phyloP scores from a whole-genome alignment of 2,888 invertebrate genomes.

The Amiota mariae region DNA sequence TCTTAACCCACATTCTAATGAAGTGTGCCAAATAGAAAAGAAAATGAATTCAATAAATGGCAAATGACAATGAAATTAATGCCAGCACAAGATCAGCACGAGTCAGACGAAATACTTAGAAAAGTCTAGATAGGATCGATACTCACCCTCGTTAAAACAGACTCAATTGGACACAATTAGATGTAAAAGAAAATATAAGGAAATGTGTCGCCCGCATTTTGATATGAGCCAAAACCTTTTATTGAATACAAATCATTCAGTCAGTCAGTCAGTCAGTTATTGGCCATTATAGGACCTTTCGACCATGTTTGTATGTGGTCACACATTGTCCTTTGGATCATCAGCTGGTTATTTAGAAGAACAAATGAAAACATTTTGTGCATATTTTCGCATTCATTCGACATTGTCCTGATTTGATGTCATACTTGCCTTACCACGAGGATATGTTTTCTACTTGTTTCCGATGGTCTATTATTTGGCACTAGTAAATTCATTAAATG shows the following conservation, averaged over 20 bases:
- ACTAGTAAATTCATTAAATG: constrained; percentile 19
- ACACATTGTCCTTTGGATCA: constrained; percentile 2
- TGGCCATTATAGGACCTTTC: background rate
- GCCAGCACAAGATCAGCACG: constrained; percentile 18
- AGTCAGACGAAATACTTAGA: constrained; percentile 25
- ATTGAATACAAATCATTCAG: too few relatives aligned
- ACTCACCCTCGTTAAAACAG: too few relatives aligned
- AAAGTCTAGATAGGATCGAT: constrained; percentile 20
- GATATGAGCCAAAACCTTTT: background rate
- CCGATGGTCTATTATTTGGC: background rate
- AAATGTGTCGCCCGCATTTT: constrained; percentile 14
- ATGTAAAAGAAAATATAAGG: background rate
- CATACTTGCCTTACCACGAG: constrained; percentile 5
- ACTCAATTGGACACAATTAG: too few relatives aligned
- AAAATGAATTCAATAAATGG: background rate
- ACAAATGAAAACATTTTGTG: background rate
- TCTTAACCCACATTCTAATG: constrained; percentile 13
- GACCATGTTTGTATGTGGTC: constrained; percentile 1
- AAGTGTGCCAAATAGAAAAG: constrained; percentile 21
- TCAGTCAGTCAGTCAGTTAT: background rate
- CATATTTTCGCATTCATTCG: background rate
- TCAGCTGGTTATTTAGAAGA: constrained; percentile 6
- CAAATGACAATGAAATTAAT: constrained; percentile 3
- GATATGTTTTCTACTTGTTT: too few relatives aligned
- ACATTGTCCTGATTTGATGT: constrained; percentile 13